These are phyloP conservation scores for Naja naja DNA, from an alignment of 2,113 vertebrate species.

Conservation along the genomic window DNA sequence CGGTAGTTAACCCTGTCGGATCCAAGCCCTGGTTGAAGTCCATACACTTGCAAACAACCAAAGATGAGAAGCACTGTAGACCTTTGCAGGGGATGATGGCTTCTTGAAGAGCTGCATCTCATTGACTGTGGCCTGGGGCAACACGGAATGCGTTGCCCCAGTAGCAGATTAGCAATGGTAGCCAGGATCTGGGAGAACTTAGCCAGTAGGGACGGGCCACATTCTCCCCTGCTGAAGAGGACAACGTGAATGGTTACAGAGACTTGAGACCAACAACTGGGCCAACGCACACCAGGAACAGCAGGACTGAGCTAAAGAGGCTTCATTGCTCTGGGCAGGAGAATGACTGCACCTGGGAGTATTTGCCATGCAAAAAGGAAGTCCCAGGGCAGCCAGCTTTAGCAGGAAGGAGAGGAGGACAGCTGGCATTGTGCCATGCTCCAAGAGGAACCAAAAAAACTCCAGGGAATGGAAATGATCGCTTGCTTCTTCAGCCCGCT, in stretches of 20 bases:
- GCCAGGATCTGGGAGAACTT: constrained; percentile 8
- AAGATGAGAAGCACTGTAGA: background rate
- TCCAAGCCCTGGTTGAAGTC: no score
- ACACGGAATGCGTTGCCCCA: background rate
- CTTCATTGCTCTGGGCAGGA: constrained; percentile 23
- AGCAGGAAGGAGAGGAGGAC: background rate
- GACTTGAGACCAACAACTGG: background rate
- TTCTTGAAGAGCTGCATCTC: background rate
- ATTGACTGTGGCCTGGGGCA: background rate
- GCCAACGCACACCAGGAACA: background rate
- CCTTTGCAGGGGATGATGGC: background rate
- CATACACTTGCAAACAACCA: background rate
- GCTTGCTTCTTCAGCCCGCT: constrained; percentile 46
- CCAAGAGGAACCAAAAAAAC: background rate
- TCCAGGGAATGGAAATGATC: constrained; percentile 39
- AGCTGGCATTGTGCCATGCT: background rate
- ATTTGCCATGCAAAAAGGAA: background rate
- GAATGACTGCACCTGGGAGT: background rate
- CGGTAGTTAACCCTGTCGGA: no score
- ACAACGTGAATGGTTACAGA: background rate
- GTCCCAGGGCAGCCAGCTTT: constrained; percentile 28
- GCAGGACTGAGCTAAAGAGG: constrained; percentile 14
- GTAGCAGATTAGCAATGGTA: background rate
- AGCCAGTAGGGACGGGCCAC: constrained; percentile 20
- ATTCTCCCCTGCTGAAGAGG: constrained; percentile 18